phyloP scores from a whole-genome alignment of 1,140 invertebrate species.

The Sycophila sp. region DNA sequence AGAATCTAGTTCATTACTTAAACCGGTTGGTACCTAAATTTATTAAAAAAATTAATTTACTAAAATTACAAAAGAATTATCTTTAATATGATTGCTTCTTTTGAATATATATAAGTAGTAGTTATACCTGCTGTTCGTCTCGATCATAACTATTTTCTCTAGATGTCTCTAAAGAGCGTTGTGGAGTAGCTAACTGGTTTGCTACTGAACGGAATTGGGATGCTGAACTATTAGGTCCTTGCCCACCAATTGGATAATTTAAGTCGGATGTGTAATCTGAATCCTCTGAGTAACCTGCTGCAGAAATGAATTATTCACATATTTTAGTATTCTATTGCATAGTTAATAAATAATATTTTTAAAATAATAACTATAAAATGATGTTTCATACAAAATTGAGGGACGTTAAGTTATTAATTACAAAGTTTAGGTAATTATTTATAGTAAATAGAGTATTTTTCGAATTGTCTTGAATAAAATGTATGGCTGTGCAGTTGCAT shows the following conservation, averaged over 20 bases:
- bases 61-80: slow-evolving; percentile 34
- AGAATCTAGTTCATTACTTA: slow-evolving; percentile 53
- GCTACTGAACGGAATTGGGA: slow-evolving; percentile 83
- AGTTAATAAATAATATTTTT: too few relatives aligned
- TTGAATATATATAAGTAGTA: background rate
- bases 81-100: background rate
- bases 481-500: too few relatives aligned
- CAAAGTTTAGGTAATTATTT: too few relatives aligned
- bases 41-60: slow-evolving; percentile 54
- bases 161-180: slow-evolving; percentile 81
- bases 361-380: too few relatives aligned
- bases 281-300: slow-evolving; percentile 95
- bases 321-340: too few relatives aligned
- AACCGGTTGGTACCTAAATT: slow-evolving; percentile 55
- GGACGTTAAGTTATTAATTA: too few relatives aligned
- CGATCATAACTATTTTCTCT: slow-evolving; percentile 86
- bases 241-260: slow-evolving; percentile 88
- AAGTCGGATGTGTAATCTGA: slow-evolving; percentile 97
- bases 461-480: too few relatives aligned
- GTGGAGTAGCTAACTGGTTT: slow-evolving; percentile 81
- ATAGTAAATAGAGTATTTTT: too few relatives aligned
- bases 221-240: slow-evolving; percentile 85
- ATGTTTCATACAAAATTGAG: too few relatives aligned
- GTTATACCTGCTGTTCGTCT: slow-evolving; percentile 71
- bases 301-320: too few relatives aligned